These are phyloP conservation scores for Erinaceus europaeus DNA, from an alignment of 2,113 vertebrate species.

Conservation along the genomic window DNA sequence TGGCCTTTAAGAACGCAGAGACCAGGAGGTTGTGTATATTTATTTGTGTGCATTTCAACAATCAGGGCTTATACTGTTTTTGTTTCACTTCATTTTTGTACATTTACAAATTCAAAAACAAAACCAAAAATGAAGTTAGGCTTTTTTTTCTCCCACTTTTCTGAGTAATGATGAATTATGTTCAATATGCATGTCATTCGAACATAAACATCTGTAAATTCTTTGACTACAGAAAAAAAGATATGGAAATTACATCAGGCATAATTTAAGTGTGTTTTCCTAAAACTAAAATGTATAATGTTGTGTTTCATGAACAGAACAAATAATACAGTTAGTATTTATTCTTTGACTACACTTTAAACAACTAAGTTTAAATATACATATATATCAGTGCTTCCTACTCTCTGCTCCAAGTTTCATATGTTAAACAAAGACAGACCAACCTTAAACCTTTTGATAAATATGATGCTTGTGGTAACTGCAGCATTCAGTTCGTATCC, in stretches of 20 bases:
- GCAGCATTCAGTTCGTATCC: conserved; percentile 82
- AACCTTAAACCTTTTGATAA: conserved; percentile 85
- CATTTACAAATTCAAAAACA: conserved; percentile 51
- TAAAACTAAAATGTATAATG: conserved; percentile 53
- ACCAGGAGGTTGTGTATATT: neutral
- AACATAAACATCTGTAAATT: conserved; percentile 54
- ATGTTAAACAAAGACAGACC: conserved; percentile 81
- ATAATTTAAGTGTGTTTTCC: conserved; percentile 58
- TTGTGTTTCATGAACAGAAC: conserved; percentile 71
- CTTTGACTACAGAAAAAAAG: conserved; percentile 61
- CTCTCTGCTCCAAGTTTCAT: conserved; percentile 67
- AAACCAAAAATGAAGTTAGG: conserved; percentile 32
- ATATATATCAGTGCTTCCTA: conserved; percentile 47
- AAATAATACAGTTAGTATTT: conserved; percentile 74
- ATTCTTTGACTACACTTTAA: conserved; percentile 72
- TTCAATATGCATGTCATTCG: conserved; percentile 26
- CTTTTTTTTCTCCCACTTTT: conserved; percentile 40
- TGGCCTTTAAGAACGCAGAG: neutral
- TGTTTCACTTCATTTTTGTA: conserved; percentile 26
- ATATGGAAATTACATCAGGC: conserved; percentile 59
- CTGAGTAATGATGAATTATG: conserved; percentile 42
- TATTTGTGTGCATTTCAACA: neutral
- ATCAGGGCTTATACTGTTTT: neutral
- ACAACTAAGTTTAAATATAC: conserved; percentile 59
- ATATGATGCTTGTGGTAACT: conserved; percentile 82